phyloP scores from a whole-genome alignment of 2,113 vertebrate species.

The Lophochroa leadbeateri region DNA sequence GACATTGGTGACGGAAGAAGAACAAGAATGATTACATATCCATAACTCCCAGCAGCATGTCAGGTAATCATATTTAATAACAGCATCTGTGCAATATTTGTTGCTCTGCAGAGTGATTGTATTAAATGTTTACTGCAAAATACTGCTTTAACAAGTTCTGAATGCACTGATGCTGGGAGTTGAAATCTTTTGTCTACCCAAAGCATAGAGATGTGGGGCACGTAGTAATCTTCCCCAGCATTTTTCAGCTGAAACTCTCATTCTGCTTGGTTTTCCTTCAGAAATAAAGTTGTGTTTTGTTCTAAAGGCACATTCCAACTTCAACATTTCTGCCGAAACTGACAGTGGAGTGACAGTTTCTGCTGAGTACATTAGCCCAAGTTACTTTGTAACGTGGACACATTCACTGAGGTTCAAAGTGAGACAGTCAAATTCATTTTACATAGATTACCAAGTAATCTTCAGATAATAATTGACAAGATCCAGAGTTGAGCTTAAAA shows the following conservation, averaged over 20 bases:
- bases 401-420: not conserved
- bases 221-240: not conserved
- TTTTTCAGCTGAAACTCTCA: not conserved
- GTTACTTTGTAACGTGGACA: not conserved
- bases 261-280: not conserved
- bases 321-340: not conserved
- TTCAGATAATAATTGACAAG: not conserved
- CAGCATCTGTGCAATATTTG: not conserved
- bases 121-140: not conserved
- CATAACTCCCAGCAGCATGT: conserved; percentile 83
- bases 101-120: not conserved
- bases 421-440: not conserved
- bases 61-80: conserved; percentile 66
- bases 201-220: not conserved
- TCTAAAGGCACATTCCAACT: not conserved
- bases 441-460: not conserved
- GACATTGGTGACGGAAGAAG: conserved; percentile 56
- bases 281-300: not conserved
- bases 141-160: not conserved
- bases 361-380: not conserved
- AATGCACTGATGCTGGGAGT: not conserved
- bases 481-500: not conserved
- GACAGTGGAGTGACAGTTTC: not conserved
- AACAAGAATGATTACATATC: conserved; percentile 76
- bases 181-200: not conserved